Evolutionary conservation across 2,888 invertebrate genomes (phyloP).

Genomic region (Proisotoma minuta): DNA sequence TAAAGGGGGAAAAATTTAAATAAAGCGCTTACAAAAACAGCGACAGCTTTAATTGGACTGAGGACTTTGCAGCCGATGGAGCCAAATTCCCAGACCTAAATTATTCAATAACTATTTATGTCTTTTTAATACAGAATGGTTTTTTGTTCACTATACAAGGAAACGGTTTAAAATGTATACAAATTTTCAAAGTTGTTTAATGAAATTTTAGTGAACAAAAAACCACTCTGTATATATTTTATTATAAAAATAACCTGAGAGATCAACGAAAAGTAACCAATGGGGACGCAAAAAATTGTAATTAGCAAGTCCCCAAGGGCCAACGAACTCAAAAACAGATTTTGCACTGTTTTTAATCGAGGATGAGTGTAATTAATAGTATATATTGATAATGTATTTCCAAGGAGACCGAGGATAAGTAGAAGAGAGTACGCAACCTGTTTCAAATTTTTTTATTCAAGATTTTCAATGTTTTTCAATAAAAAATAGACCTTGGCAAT

Average conservation of each 20-base stretch:
- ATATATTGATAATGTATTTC: slow-evolving; percentile 53
- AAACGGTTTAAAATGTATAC: too few relatives aligned
- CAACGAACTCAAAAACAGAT: slow-evolving; percentile 77
- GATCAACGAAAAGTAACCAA: slow-evolving; percentile 70
- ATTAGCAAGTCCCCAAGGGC: slow-evolving; percentile 85
- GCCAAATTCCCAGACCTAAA: slow-evolving; percentile 92
- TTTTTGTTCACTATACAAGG: too few relatives aligned
- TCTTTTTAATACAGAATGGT: too few relatives aligned
- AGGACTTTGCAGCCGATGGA: slow-evolving; percentile 67
- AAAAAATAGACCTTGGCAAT: too few relatives aligned
- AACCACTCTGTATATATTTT: too few relatives aligned
- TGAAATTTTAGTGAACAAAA: too few relatives aligned
- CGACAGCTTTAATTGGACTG: slow-evolving; percentile 34
- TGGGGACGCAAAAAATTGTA: slow-evolving; percentile 84
- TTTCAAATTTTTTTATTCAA: too few relatives aligned
- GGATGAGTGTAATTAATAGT: slow-evolving; percentile 77
- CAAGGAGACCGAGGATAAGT: slow-evolving; percentile 21
- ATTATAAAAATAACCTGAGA: too few relatives aligned
- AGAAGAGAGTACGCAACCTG: slow-evolving; percentile 29
- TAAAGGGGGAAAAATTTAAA: too few relatives aligned
- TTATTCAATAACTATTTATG: too few relatives aligned
- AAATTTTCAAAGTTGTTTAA: too few relatives aligned
- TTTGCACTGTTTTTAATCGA: slow-evolving; percentile 84
- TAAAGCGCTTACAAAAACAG: slow-evolving; percentile 57
- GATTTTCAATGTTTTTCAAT: too few relatives aligned